These are phyloP conservation scores for Cephus sareptanus DNA, from an alignment of 2,888 invertebrate species.

Conservation along the genomic window DNA sequence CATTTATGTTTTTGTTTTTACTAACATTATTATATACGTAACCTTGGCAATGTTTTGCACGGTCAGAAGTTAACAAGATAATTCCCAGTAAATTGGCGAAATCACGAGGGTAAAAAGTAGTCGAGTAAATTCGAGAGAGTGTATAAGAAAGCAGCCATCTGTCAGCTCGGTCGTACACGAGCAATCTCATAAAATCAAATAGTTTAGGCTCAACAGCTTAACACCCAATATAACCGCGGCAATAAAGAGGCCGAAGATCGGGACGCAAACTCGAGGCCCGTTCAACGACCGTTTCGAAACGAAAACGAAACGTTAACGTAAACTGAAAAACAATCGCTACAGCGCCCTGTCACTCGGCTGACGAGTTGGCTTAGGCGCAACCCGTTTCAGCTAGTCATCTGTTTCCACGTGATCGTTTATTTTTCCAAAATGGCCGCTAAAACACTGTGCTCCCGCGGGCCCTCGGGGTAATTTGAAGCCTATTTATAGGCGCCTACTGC, in stretches of 20 bases:
- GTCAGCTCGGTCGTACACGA: slow-evolving; percentile 12
- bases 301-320: slow-evolving; percentile 58
- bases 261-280: slow-evolving; percentile 35
- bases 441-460: slow-evolving; percentile 49
- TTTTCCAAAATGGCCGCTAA: slow-evolving; percentile 64
- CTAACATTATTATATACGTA: not conserved
- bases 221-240: slow-evolving; percentile 40
- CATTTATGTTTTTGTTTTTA: not conserved
- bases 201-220: slow-evolving; percentile 42
- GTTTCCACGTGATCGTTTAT: slow-evolving; percentile 59
- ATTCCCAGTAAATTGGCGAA: not conserved
- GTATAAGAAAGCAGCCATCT: slow-evolving; percentile 15
- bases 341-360: slow-evolving; percentile 60
- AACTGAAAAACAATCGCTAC: slow-evolving; percentile 63
- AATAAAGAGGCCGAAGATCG: slow-evolving; percentile 24
- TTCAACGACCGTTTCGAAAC: slow-evolving; percentile 60
- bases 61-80: not conserved
- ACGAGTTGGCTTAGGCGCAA: slow-evolving; percentile 51
- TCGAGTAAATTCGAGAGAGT: slow-evolving; percentile 14
- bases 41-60: not conserved
- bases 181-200: slow-evolving; percentile 52
- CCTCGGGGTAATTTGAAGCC: slow-evolving; percentile 53
- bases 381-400: slow-evolving; percentile 54
- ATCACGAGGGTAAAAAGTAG: not conserved
- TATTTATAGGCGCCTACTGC: slow-evolving; percentile 55